Conservation (phyloP, 1,140 invertebrate species). For the Plectrocnemia conspersa region DNA sequence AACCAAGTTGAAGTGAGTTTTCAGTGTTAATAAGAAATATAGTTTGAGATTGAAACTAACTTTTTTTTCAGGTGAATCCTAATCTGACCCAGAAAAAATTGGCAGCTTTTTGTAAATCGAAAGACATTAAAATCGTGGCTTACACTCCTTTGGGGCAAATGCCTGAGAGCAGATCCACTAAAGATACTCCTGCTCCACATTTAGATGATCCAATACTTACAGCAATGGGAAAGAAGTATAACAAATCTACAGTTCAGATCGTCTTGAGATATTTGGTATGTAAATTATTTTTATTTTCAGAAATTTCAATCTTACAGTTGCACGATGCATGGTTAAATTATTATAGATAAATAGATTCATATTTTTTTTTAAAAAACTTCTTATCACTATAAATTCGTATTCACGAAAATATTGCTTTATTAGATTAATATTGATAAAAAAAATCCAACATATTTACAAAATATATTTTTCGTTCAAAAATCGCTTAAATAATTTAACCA, state of each 20-base stretch:
- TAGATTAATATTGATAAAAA: no score
- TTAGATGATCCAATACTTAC: slow-evolving; percentile 56
- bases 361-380: no score
- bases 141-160: slow-evolving; percentile 73
- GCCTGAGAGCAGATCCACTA: slow-evolving; percentile 37
- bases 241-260: slow-evolving; percentile 65
- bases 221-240: slow-evolving; percentile 60
- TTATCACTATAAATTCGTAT: no score
- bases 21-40: neutral
- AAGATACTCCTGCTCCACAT: slow-evolving; percentile 50
- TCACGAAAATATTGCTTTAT: no score
- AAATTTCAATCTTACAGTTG: neutral
- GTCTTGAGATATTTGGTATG: slow-evolving; percentile 62
- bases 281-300: neutral
- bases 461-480: neutral
- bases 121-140: slow-evolving; percentile 62
- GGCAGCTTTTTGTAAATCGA: slow-evolving; percentile 58
- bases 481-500: neutral
- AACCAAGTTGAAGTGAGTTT: slow-evolving; percentile 49
- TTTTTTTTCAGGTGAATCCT: slow-evolving; percentile 51
- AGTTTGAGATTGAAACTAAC: neutral
- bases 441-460: no score
- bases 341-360: no score
- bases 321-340: no score
- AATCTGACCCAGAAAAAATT: slow-evolving; percentile 66